A percentile compares a stretch with the other conserved stretches of the same genome.
These are phyloP conservation scores for Tapirus indicus DNA, from an alignment of 2,797 vertebrate genomes.

Conservation along the genomic window DNA sequence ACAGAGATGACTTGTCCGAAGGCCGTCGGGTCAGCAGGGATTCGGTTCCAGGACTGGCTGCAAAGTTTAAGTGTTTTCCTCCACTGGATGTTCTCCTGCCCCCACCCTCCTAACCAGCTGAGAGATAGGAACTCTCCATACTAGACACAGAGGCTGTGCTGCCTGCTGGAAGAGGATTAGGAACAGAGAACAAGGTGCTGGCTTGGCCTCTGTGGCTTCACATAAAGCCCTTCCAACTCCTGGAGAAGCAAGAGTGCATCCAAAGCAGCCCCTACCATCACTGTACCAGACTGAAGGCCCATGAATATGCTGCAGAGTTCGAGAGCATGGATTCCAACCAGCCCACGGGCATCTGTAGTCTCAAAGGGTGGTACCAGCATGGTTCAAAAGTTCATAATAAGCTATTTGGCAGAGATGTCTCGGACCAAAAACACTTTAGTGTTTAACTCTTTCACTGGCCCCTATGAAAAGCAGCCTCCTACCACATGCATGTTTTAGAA, in stretches of 20 bases:
- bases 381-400: conserved; percentile 46
- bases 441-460: not conserved
- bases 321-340: not conserved
- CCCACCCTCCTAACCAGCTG: not conserved
- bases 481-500: not conserved
- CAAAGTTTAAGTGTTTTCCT: not conserved
- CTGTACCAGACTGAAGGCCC: not conserved
- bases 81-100: too few species aligned
- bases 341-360: not conserved
- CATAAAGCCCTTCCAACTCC: not conserved
- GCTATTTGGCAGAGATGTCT: conserved; percentile 26
- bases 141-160: not conserved
- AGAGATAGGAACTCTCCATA: not conserved
- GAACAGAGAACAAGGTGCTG: not conserved
- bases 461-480: not conserved
- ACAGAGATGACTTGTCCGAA: not conserved
- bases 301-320: not conserved
- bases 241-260: not conserved
- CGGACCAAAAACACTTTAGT: not conserved
- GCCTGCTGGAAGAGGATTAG: not conserved
- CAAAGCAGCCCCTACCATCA: not conserved
- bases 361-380: not conserved
- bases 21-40: not conserved
- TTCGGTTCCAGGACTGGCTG: not conserved
- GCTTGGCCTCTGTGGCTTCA: not conserved